These are phyloP conservation scores for Megaustenia siamemsis DNA, from an alignment of 2,888 invertebrate species.

Conservation along the genomic window DNA sequence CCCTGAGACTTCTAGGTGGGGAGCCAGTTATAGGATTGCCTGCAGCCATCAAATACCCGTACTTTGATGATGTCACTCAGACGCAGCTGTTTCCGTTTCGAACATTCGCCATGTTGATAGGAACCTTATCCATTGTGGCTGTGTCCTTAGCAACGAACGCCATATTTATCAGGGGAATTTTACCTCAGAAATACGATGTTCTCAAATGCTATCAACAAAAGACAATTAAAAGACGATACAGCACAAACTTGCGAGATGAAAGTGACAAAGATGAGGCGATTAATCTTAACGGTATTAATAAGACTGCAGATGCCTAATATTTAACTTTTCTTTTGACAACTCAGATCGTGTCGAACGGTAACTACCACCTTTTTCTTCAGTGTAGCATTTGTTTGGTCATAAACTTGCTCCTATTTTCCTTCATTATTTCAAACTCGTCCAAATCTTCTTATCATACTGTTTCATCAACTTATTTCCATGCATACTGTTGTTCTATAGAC, in stretches of 20 bases:
- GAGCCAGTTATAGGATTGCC: slow-evolving; percentile 87
- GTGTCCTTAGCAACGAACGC: slow-evolving; percentile 59
- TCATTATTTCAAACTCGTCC: no score
- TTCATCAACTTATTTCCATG: no score
- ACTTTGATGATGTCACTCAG: slow-evolving; percentile 56
- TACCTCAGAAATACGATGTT: slow-evolving; percentile 57
- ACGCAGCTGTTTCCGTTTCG: slow-evolving; percentile 64
- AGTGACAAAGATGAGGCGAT: slow-evolving; percentile 60
- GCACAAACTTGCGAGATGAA: slow-evolving; percentile 64
- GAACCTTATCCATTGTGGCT: slow-evolving; percentile 55
- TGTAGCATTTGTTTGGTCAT: no score
- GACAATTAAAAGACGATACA: slow-evolving; percentile 44
- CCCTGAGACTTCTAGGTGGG: slow-evolving; percentile 89
- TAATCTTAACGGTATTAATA: slow-evolving; percentile 60
- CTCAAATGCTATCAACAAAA: slow-evolving; percentile 52
- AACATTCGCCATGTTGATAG: slow-evolving; percentile 62
- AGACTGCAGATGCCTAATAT: background rate
- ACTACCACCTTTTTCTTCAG: no score
- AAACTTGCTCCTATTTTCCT: no score
- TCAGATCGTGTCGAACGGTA: no score
- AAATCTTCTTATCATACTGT: no score
- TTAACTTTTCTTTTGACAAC: no score
- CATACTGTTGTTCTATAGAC: no score
- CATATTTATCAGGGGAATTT: slow-evolving; percentile 55
- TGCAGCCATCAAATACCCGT: slow-evolving; percentile 59